Conservation (phyloP, 2,888 invertebrate species). For the Pyrochroa serraticornis region DNA sequence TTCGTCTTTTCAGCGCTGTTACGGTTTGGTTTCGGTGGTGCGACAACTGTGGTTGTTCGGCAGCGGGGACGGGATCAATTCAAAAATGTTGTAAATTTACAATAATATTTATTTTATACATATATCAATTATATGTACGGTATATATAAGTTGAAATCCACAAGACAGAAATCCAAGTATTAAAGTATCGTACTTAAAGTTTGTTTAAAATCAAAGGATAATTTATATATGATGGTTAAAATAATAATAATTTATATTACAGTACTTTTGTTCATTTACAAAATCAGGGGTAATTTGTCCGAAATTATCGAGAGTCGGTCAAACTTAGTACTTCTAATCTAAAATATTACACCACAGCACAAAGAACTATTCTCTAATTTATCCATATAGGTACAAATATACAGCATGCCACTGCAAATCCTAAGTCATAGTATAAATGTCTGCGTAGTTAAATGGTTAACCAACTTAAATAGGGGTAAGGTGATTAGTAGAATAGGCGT, state of each 20-base stretch:
- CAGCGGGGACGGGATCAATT: background rate
- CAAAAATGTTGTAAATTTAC: conserved; percentile 49
- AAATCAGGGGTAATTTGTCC: conserved; percentile 42
- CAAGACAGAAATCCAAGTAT: conserved; percentile 57
- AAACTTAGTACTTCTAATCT: conserved; percentile 55
- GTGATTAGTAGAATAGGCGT: background rate
- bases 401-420: conserved; percentile 57
- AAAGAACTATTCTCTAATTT: conserved; percentile 59
- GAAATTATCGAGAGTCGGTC: conserved; percentile 40
- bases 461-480: conserved; percentile 44
- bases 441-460: conserved; percentile 45
- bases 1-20: background rate
- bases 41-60: no score
- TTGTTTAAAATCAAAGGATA: conserved; percentile 49
- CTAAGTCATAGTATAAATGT: conserved; percentile 52
- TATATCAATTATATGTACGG: conserved; percentile 58
- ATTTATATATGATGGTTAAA: conserved; percentile 49
- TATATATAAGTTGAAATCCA: conserved; percentile 59
- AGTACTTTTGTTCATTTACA: conserved; percentile 46
- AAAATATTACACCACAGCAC: conserved; percentile 62
- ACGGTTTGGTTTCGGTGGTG: background rate
- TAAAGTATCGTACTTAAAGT: conserved; percentile 43
- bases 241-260: conserved; percentile 51
- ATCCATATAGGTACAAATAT: conserved; percentile 61
- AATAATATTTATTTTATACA: conserved; percentile 60